Base-by-base conservation (phyloP, 2,888 invertebrate genomes). In the Trachelus iudaicus region DNA sequence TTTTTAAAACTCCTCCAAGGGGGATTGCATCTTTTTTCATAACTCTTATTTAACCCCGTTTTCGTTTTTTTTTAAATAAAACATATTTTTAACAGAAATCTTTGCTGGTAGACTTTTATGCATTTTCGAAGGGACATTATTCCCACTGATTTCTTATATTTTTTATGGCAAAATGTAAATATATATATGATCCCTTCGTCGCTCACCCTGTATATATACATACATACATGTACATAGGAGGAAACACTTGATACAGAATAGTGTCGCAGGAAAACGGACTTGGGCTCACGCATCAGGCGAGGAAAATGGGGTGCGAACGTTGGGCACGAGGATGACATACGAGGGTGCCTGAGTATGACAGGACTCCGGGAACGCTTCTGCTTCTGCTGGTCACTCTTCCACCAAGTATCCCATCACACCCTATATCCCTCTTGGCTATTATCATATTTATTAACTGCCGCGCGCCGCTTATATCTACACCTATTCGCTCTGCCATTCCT, bases 381-480 rank as follows among this genome's bases (percentile, higher is more conserved):
- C 87, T 87, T 87, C 86, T 85, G 88, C 87, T 90, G 91, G 91
- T 90, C 91, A 91, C 90, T 91, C 89, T 91, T 90, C 89, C 89
- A 89, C 23, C 88, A 84, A 84, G 86, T 89, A 87, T 87, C 85
- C 86, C 85, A 84, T 86, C 85, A 83, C 86, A 81, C 83, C 82
- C 79, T 40, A 75, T 40, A 75, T 78, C 81, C 80, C 81, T 79
- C 80, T 83, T 82, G 87, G 86, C 88, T 87, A 91, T 91, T 91
- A 91, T 91, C 90, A 91, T 91, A 91, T 91, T 91, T 91, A 91
- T 91, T 91, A 91, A 91, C 90, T 89, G 90, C 87, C 86, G 88
- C 86, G 81, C 85, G 85, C 85, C 86, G 87, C 87, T 90, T 90
- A 90, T 89, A 90, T 88, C 87, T 87, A 89, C 89, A 91, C 91